A percentile compares a stretch with the other conserved stretches of the same genome.
phyloP scores from a whole-genome alignment of 2,113 vertebrate species.

The Microcebus lehilahytsara region DNA sequence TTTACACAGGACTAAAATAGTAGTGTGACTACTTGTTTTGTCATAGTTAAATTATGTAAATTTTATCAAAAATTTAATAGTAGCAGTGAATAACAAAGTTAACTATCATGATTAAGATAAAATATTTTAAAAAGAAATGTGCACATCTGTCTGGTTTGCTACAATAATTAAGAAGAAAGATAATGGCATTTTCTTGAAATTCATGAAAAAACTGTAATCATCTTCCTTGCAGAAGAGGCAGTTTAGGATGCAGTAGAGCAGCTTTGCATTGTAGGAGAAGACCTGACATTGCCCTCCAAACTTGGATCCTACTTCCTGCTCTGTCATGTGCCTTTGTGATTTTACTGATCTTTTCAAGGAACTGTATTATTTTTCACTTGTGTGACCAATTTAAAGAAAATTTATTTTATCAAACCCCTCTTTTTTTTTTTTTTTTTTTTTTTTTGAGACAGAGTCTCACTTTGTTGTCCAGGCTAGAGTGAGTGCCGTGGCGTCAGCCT shows the following conservation, averaged over 20 bases:
- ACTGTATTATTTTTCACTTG: neutral
- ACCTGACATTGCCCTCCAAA: neutral
- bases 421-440: no score
- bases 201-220: neutral
- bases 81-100: neutral
- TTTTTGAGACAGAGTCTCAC: no score
- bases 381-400: neutral
- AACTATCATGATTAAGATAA: neutral
- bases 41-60: neutral
- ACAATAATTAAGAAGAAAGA: neutral
- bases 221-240: neutral
- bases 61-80: slow-evolving; percentile 20
- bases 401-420: neutral
- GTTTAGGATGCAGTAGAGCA: neutral
- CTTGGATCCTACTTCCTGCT: neutral
- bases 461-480: no score
- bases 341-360: neutral
- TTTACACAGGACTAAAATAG: slow-evolving; percentile 7
- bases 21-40: neutral
- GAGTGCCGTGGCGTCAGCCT: no score
- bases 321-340: neutral
- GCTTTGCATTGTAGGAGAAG: neutral
- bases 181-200: neutral
- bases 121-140: neutral
- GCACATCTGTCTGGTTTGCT: neutral